phyloP scores from a whole-genome alignment of 2,888 invertebrate species.

The Epinotia demarniana region DNA sequence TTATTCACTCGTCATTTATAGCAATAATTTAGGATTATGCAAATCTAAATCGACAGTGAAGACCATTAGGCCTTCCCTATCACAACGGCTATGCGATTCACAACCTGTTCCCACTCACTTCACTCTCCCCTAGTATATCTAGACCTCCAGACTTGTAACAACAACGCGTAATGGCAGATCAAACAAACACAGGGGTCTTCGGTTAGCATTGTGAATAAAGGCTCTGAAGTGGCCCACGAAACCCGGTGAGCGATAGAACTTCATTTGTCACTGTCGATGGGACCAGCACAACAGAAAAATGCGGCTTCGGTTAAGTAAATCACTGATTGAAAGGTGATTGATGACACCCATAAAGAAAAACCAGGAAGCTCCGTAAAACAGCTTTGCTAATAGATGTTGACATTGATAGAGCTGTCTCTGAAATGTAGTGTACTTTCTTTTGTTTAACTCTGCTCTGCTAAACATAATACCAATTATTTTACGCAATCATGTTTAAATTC shows the following conservation, averaged over 20 bases:
- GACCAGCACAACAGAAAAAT: slow-evolving; percentile 57
- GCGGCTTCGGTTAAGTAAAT: slow-evolving; percentile 54
- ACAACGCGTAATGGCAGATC: not conserved
- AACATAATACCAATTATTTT: too few species aligned
- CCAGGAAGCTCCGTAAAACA: slow-evolving; percentile 41
- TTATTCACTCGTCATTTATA: slow-evolving; percentile 29
- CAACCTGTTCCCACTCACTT: not conserved
- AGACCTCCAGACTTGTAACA: not conserved
- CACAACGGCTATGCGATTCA: slow-evolving; percentile 21
- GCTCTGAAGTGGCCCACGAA: slow-evolving; percentile 47
- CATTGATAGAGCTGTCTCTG: not conserved
- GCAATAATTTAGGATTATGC: slow-evolving; percentile 41
- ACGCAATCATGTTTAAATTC: too few species aligned
- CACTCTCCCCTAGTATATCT: not conserved
- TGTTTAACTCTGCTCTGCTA: not conserved
- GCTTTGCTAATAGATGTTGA: slow-evolving; percentile 38
- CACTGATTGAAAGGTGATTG: slow-evolving; percentile 64
- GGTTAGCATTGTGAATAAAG: not conserved
- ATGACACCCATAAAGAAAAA: slow-evolving; percentile 57
- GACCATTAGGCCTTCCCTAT: slow-evolving; percentile 43
- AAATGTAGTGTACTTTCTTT: not conserved
- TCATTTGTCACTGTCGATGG: slow-evolving; percentile 59
- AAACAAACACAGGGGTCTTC: not conserved
- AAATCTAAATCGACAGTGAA: slow-evolving; percentile 39
- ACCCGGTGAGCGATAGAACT: slow-evolving; percentile 50